Evolutionary conservation across 2,888 invertebrate species (phyloP), one percentile per base, ranked within the genome.

Genomic region (Lamellibrachia satsuma): DNA sequence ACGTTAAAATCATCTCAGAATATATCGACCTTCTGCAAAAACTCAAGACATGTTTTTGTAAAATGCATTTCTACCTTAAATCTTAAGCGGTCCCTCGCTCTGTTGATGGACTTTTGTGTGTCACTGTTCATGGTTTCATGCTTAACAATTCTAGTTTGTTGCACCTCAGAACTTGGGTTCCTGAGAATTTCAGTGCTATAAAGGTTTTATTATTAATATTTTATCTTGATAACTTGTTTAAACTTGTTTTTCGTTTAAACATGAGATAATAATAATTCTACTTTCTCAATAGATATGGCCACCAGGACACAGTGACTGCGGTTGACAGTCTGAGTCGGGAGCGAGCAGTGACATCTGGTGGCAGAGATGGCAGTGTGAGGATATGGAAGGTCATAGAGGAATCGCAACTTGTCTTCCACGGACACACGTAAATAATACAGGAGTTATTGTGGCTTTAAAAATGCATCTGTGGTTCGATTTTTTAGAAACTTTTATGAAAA

Each of bases 331-430:
- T 99, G 93, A 97, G 97, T 57, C 97, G 98, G 95, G 99, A 99
- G 95, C 97, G 99, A 94, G 98, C 98, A 6, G 97, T 99, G 15
- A 98, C 99, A 0, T 97, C 98, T 39, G 99, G 99, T 27, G 99
- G 99, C 4, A 97, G 98, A 93, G 99, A 99, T 96, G 97, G 98
- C 90, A 97, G 98, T 1, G 97, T 99, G 39, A 97, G 99, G 94
- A 97, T 99, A 95, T 99, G 99, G 99, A 99, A 99, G 96, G 98
- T 99, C 93, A 98, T 98, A 1, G 99, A 99, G 97, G 99, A 99
- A 96, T 99, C 99, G 39, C 99, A 99, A 96, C 97, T 99, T 39
- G 98, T 99, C 94, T 99, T 98, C 96, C 98, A 98, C 96, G 98
- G 98, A 0, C 98, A 98, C 93, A 93, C 93, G 96, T 96, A 90